phyloP scores from a whole-genome alignment of 2,113 vertebrate species.

The Rhinichthys klamathensis region DNA sequence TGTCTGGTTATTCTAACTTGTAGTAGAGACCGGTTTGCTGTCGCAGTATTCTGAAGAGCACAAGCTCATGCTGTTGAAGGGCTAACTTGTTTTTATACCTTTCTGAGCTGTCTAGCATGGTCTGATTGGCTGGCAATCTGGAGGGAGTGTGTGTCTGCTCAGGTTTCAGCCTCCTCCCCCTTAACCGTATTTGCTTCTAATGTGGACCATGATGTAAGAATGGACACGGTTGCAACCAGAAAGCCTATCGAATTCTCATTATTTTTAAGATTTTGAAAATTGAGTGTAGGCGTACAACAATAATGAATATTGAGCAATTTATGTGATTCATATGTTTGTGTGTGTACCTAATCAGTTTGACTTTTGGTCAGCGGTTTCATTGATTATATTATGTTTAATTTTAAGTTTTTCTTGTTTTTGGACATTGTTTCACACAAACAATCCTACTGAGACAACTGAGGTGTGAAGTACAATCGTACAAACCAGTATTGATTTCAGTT shows the following conservation, averaged over 20 bases:
- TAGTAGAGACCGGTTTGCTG: background rate
- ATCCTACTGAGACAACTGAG: background rate
- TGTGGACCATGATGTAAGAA: conserved; percentile 61
- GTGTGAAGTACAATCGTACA: background rate
- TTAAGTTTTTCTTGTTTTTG: no score
- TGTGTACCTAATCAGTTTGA: background rate
- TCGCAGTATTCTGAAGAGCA: conserved; percentile 50
- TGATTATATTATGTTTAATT: background rate
- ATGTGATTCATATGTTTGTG: background rate
- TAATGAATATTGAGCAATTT: background rate
- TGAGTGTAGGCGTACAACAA: background rate
- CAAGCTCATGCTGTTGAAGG: conserved; percentile 50
- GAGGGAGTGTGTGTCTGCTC: conserved; percentile 47
- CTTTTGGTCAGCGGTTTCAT: background rate
- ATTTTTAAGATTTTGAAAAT: background rate
- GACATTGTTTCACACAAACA: background rate
- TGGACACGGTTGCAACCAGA: conserved; percentile 50
- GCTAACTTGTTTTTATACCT: conserved; percentile 68
- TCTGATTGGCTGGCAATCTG: conserved; percentile 69
- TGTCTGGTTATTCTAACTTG: background rate
- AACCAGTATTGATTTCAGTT: background rate
- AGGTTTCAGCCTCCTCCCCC: conserved; percentile 43
- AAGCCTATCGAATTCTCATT: background rate
- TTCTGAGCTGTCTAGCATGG: conserved; percentile 47
- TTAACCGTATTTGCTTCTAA: conserved; percentile 44